Conservation (phyloP, 2,797 vertebrate species). For the Xenops minutus region DNA sequence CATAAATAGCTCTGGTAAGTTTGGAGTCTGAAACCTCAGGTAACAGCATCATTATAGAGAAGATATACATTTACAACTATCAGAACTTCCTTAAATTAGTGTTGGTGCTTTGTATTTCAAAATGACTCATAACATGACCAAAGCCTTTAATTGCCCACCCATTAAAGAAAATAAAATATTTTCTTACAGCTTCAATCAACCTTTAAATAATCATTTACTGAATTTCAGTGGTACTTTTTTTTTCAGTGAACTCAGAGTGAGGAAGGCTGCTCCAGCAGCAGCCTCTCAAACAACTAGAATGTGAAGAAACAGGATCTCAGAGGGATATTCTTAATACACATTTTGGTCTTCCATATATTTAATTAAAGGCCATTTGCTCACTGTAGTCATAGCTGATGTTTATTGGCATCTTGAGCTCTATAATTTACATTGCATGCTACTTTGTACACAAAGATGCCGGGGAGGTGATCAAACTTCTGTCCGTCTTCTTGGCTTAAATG, state of each 20-base stretch:
- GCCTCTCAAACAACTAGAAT: background rate
- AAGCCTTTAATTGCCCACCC: background rate
- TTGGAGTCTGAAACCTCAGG: conserved; percentile 41
- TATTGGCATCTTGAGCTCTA: background rate
- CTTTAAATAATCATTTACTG: background rate
- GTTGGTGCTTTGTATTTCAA: conserved; percentile 8
- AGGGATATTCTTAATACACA: background rate
- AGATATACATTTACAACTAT: background rate
- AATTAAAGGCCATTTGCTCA: background rate
- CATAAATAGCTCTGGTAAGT: conserved; percentile 55
- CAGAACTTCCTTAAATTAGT: conserved; percentile 9
- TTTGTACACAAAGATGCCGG: background rate
- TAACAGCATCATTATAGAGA: conserved; percentile 33
- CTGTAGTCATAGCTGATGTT: background rate
- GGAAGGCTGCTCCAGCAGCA: background rate
- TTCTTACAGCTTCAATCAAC: background rate
- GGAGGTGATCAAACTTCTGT: background rate
- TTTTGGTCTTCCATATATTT: background rate
- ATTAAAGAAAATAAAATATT: background rate
- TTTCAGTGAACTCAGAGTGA: background rate
- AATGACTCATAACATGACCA: background rate
- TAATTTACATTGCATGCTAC: background rate
- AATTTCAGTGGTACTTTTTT: background rate
- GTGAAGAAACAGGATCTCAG: background rate
- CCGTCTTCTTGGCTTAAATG: background rate